phyloP scores from a whole-genome alignment of 2,797 vertebrate species.

The Etheostoma perlongum region DNA sequence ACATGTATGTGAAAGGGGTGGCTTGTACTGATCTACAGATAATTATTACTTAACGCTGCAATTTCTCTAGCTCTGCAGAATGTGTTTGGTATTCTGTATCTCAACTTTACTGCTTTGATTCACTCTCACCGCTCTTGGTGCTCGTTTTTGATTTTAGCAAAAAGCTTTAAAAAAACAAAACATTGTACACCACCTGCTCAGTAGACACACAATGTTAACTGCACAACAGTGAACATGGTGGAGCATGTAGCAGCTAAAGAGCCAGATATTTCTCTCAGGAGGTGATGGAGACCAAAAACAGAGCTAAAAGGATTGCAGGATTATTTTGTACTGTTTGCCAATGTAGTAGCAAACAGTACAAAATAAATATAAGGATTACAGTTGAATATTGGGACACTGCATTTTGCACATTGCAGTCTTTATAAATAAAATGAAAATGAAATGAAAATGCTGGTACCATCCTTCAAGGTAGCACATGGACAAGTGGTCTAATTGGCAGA shows the following conservation, averaged over 20 bases:
- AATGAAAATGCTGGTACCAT: conserved; percentile 2
- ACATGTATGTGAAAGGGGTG: neutral
- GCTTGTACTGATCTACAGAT: neutral
- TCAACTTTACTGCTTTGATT: neutral
- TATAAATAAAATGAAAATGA: too few species aligned
- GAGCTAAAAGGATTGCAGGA: neutral
- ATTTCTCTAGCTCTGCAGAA: neutral
- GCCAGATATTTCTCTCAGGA: too few species aligned
- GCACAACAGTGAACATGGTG: neutral
- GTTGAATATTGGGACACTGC: too few species aligned
- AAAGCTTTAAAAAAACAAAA: neutral
- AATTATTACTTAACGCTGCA: neutral
- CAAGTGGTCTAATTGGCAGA: conserved; percentile 48
- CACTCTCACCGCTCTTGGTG: neutral
- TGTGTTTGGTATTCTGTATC: neutral
- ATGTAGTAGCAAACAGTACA: neutral
- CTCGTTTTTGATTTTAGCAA: neutral
- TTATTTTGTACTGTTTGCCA: neutral
- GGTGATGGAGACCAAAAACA: too few species aligned
- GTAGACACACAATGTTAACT: neutral
- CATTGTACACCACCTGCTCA: neutral
- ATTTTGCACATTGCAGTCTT: too few species aligned
- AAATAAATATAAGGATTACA: too few species aligned
- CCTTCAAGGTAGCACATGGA: conserved; percentile 7
- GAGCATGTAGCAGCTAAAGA: too few species aligned